Conservation (phyloP, 2,797 vertebrate species). For the Anisognathus igniventris region DNA sequence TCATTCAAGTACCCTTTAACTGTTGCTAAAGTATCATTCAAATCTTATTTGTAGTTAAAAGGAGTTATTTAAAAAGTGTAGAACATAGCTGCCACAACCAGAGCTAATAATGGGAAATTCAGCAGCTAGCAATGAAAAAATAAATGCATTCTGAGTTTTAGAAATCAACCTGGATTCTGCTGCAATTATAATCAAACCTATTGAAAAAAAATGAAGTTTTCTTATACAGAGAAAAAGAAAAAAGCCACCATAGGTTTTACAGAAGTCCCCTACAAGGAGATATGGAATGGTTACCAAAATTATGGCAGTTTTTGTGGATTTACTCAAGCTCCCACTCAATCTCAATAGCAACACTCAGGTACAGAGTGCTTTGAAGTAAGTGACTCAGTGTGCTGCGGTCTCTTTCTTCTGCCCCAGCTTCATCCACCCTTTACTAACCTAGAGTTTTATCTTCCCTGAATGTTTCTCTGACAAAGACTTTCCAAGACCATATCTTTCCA, state of each 20-base stretch:
- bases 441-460: not conserved
- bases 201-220: not conserved
- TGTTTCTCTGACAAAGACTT: not conserved
- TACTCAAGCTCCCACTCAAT: not conserved
- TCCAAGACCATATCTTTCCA: not conserved
- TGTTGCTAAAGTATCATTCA: not conserved
- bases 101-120: not conserved
- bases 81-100: not conserved
- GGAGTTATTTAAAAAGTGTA: not conserved
- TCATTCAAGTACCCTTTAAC: not conserved
- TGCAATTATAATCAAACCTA: not conserved
- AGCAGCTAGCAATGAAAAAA: not conserved
- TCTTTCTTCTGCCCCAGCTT: not conserved
- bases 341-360: not conserved
- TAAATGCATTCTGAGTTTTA: not conserved
- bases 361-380: not conserved
- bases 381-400: not conserved
- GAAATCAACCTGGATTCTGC: not conserved
- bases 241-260: not conserved
- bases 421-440: not conserved
- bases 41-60: not conserved
- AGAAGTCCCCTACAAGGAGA: not conserved
- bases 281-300: not conserved
- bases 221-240: not conserved
- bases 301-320: not conserved